These are phyloP conservation scores for Palythoa grandis DNA, from an alignment of 92 coral and sea anemone genomes.

Conservation along the genomic window DNA sequence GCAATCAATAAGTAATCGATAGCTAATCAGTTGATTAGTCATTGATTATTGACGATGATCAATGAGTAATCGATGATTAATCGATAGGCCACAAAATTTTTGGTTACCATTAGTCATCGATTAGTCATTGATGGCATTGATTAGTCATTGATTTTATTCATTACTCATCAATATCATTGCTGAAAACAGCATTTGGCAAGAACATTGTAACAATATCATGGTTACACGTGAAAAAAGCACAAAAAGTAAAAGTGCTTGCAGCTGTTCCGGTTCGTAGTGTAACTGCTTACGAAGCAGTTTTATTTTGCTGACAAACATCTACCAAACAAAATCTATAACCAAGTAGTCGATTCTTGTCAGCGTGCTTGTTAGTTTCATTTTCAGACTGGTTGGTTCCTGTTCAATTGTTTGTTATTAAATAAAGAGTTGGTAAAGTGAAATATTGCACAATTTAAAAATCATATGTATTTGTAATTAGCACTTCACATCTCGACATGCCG, in stretches of 20 bases:
- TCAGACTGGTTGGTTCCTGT: too few species aligned
- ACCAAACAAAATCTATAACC: too few species aligned
- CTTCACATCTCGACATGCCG: neutral
- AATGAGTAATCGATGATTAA: neutral
- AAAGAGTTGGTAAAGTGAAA: neutral
- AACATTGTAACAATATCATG: neutral
- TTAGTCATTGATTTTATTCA: neutral
- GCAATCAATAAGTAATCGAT: too few species aligned
- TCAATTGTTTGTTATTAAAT: neutral
- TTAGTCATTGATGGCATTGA: too few species aligned
- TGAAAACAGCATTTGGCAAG: neutral
- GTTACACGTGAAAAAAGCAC: too few species aligned
- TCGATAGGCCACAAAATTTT: neutral
- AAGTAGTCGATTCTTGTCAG: neutral
- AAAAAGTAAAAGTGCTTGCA: neutral
- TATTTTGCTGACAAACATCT: too few species aligned
- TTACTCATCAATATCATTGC: neutral
- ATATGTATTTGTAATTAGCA: neutral
- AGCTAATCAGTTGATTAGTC: too few species aligned
- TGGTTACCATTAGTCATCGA: neutral
- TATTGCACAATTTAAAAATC: neutral
- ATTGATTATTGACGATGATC: too few species aligned
- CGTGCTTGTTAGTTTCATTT: too few species aligned
- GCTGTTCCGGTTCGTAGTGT: neutral
- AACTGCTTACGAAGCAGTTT: neutral